Percentiles rank a stretch among this genome's conserved stretches.
Conservation (phyloP, 2,888 invertebrate genomes). For the Cremastinae sp. region DNA sequence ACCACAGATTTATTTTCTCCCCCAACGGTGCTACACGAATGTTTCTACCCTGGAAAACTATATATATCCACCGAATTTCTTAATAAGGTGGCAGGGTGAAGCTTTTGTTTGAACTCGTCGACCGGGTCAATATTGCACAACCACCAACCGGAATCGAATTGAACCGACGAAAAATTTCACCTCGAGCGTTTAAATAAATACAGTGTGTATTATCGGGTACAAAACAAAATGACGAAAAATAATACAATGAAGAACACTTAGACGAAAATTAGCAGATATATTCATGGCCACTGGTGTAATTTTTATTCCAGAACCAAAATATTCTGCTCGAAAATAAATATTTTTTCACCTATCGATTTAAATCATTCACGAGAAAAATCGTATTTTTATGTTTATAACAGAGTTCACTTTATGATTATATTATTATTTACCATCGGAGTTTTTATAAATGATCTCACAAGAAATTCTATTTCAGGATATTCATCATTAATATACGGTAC, state of each 20-base stretch:
- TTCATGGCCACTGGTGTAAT: too few species aligned
- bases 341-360: too few species aligned
- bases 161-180: conserved; percentile 26
- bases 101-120: conserved; percentile 64
- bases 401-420: too few species aligned
- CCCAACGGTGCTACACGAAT: conserved; percentile 44
- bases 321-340: too few species aligned
- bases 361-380: too few species aligned
- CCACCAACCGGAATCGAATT: conserved; percentile 38
- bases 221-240: neutral
- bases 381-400: too few species aligned
- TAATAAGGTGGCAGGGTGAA: conserved; percentile 64
- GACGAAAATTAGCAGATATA: too few species aligned
- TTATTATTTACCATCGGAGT: too few species aligned
- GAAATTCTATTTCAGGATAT: too few species aligned
- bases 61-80: conserved; percentile 64
- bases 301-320: neutral
- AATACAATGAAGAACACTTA: neutral
- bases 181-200: conserved; percentile 3
- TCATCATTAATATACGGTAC: too few species aligned
- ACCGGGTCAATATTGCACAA: conserved; percentile 62
- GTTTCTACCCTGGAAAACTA: conserved; percentile 22
- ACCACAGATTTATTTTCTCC: conserved; percentile 66
- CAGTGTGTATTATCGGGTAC: too few species aligned
- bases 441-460: too few species aligned